Evolutionary conservation across 2,113 vertebrate genomes (phyloP).

Genomic region (Brachyhypopomus occidentalis): DNA sequence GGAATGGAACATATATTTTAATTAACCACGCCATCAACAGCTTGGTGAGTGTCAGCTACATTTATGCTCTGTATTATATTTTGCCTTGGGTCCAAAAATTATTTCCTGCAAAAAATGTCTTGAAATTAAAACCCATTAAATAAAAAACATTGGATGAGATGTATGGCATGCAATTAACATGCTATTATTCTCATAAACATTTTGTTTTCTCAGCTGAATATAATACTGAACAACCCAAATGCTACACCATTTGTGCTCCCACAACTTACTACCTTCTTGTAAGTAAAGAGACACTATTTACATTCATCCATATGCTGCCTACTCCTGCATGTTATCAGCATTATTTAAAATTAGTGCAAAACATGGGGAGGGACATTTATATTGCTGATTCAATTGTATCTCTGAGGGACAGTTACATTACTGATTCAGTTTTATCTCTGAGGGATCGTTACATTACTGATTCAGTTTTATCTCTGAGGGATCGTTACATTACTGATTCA

Average conservation of each 20-base stretch:
- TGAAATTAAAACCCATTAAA: no score
- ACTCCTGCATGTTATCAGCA: neutral
- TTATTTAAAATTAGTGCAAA: no score
- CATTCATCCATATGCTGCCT: neutral
- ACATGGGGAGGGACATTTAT: no score
- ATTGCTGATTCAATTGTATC: neutral
- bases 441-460: no score
- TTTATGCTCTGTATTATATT: no score
- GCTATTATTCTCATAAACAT: no score
- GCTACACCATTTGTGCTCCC: slow-evolving; percentile 12
- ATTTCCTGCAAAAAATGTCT: no score
- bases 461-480: no score
- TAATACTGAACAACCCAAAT: slow-evolving; percentile 1
- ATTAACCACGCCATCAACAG: slow-evolving; percentile 4
- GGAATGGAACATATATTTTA: slow-evolving; percentile 12
- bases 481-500: neutral
- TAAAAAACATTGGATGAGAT: no score
- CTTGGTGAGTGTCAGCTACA: slow-evolving; percentile 8
- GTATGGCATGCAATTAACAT: no score
- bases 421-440: no score
- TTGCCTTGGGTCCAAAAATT: neutral
- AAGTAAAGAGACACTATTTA: neutral
- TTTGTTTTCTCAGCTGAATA: slow-evolving; percentile 21
- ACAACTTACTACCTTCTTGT: slow-evolving; percentile 14
- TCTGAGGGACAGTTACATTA: no score